Evolutionary conservation across 2,888 invertebrate genomes (phyloP).

Genomic region (Nomada fucata): DNA sequence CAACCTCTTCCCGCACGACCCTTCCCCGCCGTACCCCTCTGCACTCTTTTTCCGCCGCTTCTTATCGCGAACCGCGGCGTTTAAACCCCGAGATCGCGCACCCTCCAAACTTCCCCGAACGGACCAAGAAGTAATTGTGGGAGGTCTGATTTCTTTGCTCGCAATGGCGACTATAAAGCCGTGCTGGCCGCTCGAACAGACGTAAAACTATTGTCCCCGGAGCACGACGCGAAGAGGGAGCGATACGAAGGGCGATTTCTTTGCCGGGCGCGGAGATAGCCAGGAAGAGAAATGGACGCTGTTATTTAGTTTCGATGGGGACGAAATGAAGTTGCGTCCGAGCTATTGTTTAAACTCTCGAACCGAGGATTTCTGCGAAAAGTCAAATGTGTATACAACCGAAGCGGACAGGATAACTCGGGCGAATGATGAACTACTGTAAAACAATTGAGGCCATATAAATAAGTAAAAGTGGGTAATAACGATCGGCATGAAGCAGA

Average conservation of each 20-base stretch:
- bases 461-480: too few relatives aligned
- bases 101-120: constrained; percentile 36
- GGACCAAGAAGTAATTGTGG: constrained; percentile 38
- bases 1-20: background rate
- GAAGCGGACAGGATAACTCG: too few relatives aligned
- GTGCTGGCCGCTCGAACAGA: background rate
- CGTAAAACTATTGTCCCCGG: constrained; percentile 3
- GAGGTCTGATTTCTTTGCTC: constrained; percentile 35
- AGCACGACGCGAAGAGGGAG: background rate
- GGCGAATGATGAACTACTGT: too few relatives aligned
- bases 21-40: background rate
- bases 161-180: constrained; percentile 39
- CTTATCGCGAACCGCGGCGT: constrained; percentile 63
- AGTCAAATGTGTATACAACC: too few relatives aligned
- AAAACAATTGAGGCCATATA: too few relatives aligned
- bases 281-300: background rate
- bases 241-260: constrained; percentile 30
- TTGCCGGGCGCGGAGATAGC: background rate
- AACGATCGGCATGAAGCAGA: too few relatives aligned
- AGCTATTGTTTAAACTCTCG: background rate
- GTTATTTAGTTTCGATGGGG: background rate
- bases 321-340: background rate
- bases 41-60: constrained; percentile 1
- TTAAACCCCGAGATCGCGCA: constrained; percentile 59
- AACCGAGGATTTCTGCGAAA: too few relatives aligned